Base-by-base conservation (phyloP, 2,113 vertebrate genomes). In the Phoxinus phoxinus region DNA sequence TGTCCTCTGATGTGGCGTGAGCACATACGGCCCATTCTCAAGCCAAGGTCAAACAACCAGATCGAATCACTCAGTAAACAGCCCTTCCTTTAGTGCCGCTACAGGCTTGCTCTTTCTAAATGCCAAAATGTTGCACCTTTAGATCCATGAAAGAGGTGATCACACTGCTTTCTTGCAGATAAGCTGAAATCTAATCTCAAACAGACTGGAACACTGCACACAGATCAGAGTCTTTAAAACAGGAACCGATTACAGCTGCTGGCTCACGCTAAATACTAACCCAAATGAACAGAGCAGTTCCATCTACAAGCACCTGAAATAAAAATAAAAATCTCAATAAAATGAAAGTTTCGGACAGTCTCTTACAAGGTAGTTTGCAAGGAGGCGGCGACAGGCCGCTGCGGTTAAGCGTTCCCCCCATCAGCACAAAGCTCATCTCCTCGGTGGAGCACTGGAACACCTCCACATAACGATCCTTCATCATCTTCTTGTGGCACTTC, bases 401-500 rank as follows among this genome's bases (percentile, higher is more conserved):
- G 93, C 97, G 97, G 92, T 97, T 97, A 93, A 99, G 93, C 69
- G 97, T 96, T 90, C 97, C 98, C 90, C 98, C 98, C 97, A 99
- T 98, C 94, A 99, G 95, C 90, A 99, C 97, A 79, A 97, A 97
- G 94, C 97, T 99, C 97, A 99, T 99, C 93, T 99, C 98, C 92
- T 99, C 97, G 79, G 97, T 97, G 77, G 98, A 99, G 91, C 98
- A 99, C 92, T 98, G 97, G 90, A 99, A 98, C 89, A 99, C 98
- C 94, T 99, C 98, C 41, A 99, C 97, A 0, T 99, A 99, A 74
- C 98, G 97, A 88, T 99, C 97, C 94, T 98, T 98, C 98, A 99
- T 98, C 87, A 97, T 96, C 93, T 98, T 98, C 92, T 99, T 99
- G 91, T 99, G 98, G 91, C 98, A 99, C 89, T 97, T 96, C 91